Conservation (phyloP, 2,113 vertebrate genomes). For the Poeciliopsis occidentalis region DNA sequence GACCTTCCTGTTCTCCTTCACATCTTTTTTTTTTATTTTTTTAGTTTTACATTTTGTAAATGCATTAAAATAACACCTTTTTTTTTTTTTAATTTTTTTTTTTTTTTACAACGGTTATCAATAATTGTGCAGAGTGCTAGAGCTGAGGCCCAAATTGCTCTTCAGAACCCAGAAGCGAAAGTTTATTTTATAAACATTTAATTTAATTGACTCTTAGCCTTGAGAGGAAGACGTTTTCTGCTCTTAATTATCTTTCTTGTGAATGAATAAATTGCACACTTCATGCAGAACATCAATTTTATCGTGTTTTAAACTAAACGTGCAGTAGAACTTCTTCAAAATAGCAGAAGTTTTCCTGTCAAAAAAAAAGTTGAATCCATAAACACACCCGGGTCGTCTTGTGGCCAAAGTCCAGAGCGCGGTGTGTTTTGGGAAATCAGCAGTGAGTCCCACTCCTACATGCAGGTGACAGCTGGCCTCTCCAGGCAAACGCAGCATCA, state of each 20-base stretch:
- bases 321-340: background rate
- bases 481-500: constrained; percentile 69
- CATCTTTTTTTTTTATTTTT: too few species aligned
- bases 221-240: background rate
- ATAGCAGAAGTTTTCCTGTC: constrained; percentile 6
- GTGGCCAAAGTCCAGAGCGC: constrained; percentile 40
- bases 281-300: background rate
- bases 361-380: background rate
- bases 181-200: background rate
- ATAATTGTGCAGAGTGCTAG: background rate
- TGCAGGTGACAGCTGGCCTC: constrained; percentile 79
- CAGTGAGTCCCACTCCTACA: constrained; percentile 40
- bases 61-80: background rate
- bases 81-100: background rate
- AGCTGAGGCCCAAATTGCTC: background rate
- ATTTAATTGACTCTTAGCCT: background rate
- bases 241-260: background rate
- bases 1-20: too few species aligned
- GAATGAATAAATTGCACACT: background rate
- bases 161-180: background rate
- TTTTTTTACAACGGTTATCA: background rate
- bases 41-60: too few species aligned
- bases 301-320: background rate
- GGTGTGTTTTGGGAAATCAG: constrained; percentile 39
- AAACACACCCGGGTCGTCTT: constrained; percentile 22